A percentile compares a stretch with the other conserved stretches of the same genome.
Evolutionary conservation across 2,888 invertebrate genomes (phyloP).

Genomic region (Protonemura montana): DNA sequence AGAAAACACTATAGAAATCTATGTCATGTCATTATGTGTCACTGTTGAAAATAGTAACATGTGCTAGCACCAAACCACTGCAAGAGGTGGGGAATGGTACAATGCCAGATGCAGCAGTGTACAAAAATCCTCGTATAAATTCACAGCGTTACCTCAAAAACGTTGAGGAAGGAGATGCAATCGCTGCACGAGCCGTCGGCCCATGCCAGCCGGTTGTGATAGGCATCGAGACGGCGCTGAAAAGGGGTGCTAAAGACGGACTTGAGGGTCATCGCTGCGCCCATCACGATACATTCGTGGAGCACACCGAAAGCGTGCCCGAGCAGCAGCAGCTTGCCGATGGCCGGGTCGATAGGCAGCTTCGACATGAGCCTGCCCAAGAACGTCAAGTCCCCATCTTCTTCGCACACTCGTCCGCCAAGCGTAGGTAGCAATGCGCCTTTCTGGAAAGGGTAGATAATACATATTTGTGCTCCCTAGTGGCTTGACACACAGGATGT

Average conservation of each 20-base stretch:
- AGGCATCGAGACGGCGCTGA: constrained; percentile 72
- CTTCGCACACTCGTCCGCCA: constrained; percentile 59
- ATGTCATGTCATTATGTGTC: too few relatives aligned
- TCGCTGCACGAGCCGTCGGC: constrained; percentile 86
- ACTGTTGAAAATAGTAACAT: too few relatives aligned
- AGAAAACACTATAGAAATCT: too few relatives aligned
- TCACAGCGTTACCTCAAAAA: constrained; percentile 69
- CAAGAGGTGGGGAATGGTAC: too few relatives aligned
- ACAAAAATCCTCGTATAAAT: too few relatives aligned
- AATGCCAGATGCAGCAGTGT: too few relatives aligned
- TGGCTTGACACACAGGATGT: too few relatives aligned
- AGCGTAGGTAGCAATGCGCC: constrained; percentile 77
- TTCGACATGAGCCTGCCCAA: constrained; percentile 83
- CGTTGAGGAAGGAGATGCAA: constrained; percentile 79
- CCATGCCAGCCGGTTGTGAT: constrained; percentile 81
- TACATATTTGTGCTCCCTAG: too few relatives aligned
- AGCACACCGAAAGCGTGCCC: constrained; percentile 87
- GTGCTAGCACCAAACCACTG: too few relatives aligned
- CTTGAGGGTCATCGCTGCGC: constrained; percentile 81
- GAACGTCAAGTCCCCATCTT: constrained; percentile 87
- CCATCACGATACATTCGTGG: constrained; percentile 86
- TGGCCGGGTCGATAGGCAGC: constrained; percentile 82
- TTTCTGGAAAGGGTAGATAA: constrained; percentile 66
- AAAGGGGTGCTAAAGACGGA: constrained; percentile 81
- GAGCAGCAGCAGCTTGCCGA: constrained; percentile 84